Evolutionary conservation across 2,888 invertebrate genomes (phyloP).

Genomic region (Macrophya annulata): DNA sequence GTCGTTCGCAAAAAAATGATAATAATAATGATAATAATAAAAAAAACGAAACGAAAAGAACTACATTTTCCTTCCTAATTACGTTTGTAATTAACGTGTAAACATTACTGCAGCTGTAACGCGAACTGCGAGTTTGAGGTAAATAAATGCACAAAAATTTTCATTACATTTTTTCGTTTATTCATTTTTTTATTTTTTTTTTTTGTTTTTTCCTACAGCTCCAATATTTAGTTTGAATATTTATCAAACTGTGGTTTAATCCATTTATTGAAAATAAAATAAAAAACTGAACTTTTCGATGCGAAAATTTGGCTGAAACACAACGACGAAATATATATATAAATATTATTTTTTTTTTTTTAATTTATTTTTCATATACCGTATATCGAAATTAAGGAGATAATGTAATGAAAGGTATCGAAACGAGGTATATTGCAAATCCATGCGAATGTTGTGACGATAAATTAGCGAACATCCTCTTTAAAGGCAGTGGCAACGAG

Average conservation of each 20-base stretch:
- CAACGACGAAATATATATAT: background rate
- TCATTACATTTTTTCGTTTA: background rate
- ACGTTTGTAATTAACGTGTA: conserved; percentile 27
- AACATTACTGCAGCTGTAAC: background rate
- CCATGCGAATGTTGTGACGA: background rate
- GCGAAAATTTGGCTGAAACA: background rate
- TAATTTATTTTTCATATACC: too few species aligned
- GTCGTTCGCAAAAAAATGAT: background rate
- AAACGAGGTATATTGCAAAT: background rate
- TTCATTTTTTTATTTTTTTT: background rate
- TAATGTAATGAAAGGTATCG: background rate
- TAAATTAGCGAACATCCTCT: conserved; percentile 47
- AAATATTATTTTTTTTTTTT: background rate
- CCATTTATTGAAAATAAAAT: background rate
- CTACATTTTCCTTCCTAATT: background rate
- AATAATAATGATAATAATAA: too few species aligned
- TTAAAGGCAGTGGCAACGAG: conserved; percentile 16
- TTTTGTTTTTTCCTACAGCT: too few species aligned
- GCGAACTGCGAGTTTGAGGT: background rate
- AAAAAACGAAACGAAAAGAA: background rate
- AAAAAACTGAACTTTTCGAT: background rate
- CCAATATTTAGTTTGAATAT: too few species aligned
- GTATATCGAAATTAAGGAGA: background rate
- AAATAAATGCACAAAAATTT: background rate
- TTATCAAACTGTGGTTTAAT: too few species aligned